Conservation (phyloP, 35 echinoderm and acorn worm genomes). For the Strongylocentrotus purpuratus region DNA sequence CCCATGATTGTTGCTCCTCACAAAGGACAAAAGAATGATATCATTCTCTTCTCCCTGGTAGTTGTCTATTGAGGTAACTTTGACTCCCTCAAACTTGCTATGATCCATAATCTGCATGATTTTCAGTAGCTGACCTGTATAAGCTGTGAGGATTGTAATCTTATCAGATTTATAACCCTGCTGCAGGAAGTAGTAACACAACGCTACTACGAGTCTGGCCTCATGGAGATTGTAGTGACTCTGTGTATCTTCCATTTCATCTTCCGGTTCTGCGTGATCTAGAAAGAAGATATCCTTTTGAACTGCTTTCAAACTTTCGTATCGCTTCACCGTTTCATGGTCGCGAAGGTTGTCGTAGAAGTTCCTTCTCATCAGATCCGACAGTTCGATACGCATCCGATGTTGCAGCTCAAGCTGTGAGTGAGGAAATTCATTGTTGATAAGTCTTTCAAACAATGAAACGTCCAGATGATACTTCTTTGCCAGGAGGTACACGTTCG, state of each 20-base stretch:
- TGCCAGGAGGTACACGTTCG: slow-evolving; percentile 83
- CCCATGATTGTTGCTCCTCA: slow-evolving; percentile 87
- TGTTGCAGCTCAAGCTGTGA: slow-evolving; percentile 71
- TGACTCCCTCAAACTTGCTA: slow-evolving; percentile 59
- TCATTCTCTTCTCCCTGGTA: slow-evolving; percentile 95
- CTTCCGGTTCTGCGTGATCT: slow-evolving; percentile 71
- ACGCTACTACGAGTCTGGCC: slow-evolving; percentile 63
- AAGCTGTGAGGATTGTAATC: slow-evolving; percentile 87
- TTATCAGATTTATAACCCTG: slow-evolving; percentile 62
- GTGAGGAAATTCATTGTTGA: slow-evolving; percentile 79
- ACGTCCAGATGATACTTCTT: slow-evolving; percentile 77
- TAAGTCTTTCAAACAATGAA: slow-evolving; percentile 88
- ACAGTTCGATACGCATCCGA: slow-evolving; percentile 85
- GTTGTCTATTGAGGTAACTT: slow-evolving; percentile 72
- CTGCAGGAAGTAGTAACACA: slow-evolving; percentile 77
- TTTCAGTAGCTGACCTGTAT: slow-evolving; percentile 70
- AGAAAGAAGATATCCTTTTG: slow-evolving; percentile 79
- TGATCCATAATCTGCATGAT: slow-evolving; percentile 66
- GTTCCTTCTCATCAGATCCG: slow-evolving; percentile 72
- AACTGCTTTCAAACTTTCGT: slow-evolving; percentile 63
- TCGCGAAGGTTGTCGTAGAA: slow-evolving; percentile 69
- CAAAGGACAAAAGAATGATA: slow-evolving; percentile 91
- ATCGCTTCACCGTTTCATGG: slow-evolving; percentile 60
- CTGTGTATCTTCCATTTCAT: slow-evolving; percentile 51
- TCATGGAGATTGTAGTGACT: slow-evolving; percentile 82